A percentile compares a stretch with the other conserved stretches of the same genome.
These are phyloP conservation scores for Drosophila ercepeae DNA, from an alignment of 1,140 invertebrate genomes.

Conservation along the genomic window DNA sequence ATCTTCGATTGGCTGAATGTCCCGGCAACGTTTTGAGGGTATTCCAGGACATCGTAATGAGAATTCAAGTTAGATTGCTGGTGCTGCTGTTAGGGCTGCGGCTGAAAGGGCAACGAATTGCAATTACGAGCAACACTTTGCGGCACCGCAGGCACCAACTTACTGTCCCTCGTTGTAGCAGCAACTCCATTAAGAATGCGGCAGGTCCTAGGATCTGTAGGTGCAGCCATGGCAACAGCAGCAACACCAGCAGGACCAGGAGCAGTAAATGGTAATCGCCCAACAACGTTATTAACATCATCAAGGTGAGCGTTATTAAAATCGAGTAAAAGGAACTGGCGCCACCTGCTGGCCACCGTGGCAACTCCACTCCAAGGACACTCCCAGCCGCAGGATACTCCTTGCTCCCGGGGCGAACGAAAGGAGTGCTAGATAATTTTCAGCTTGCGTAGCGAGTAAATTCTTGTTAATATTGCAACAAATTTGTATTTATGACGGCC, in stretches of 20 bases:
- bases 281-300: conserved; percentile 69
- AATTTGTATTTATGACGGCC: conserved; percentile 34
- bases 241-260: conserved; percentile 23
- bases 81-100: conserved; percentile 10
- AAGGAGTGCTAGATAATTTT: conserved; percentile 23
- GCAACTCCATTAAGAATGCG: conserved; percentile 28
- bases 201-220: conserved; percentile 25
- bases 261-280: conserved; percentile 58
- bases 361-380: conserved; percentile 39
- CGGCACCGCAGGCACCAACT: conserved; percentile 20
- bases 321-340: conserved; percentile 27
- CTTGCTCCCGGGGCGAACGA: too few species aligned
- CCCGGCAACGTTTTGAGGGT: background rate
- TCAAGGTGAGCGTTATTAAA: conserved; percentile 52
- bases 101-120: conserved; percentile 41
- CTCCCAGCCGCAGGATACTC: conserved; percentile 7
- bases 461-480: conserved; percentile 41
- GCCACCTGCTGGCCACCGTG: conserved; percentile 34
- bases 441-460: conserved; percentile 31
- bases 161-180: background rate
- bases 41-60: conserved; percentile 19
- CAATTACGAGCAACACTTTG: conserved; percentile 52
- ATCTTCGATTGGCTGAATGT: conserved; percentile 10
- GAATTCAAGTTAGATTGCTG: conserved; percentile 42
- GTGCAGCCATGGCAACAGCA: conserved; percentile 26